Evolutionary conservation across 2,113 vertebrate species (phyloP), one percentile per base, ranked within the genome.

Genomic region (Callorhinus ursinus): DNA sequence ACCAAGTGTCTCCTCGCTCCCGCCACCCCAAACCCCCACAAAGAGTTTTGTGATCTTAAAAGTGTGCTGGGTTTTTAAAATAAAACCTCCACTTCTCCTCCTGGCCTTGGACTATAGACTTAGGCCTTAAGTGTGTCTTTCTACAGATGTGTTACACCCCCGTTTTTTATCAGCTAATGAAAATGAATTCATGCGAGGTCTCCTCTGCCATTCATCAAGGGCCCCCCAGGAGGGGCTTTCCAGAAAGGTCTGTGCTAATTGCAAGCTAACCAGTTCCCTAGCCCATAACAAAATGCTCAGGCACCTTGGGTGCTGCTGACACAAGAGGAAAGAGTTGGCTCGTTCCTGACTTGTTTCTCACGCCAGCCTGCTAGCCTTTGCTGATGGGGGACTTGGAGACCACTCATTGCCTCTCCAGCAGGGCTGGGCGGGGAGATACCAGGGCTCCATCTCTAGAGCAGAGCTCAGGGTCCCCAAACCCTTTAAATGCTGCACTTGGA

Each of bases 101-200:
- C 51, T 93, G 83, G 39, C 16, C 63, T 97, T 95, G 42, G 49
- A 49, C 88, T 94, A 53, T 72, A 88, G 92, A 80, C 87, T 86
- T 97, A 95, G 90, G 83, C 79, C 69, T 90, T 89, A 24, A 89
- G 7, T 80, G 19, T 95, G 55, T 76, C 97, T 95, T 97, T 87
- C 74, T 93, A 86, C n/a, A 57, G 67, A 96, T 83, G 87, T 72
- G 57, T 80, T 74, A 63, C 19, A 87, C 42, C 21, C n/a, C 15
- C 16, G 12, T 96, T 96, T 96, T 95, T 79, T 96, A 72, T 93
- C 92, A 90, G 89, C n/a, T 93, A 55, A 96, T 69, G 33, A 91
- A 97, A 96, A 85, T 63, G 53, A 98, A 96, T 97, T 89, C 49
- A 74, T 80, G 97, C 82, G 91, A 67, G 65, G 28, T 86, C 53